Percentiles rank a stretch among this genome's conserved stretches.
phyloP scores from a whole-genome alignment of 2,113 vertebrate species.

The pig (Sus scrofa) region DNA sequence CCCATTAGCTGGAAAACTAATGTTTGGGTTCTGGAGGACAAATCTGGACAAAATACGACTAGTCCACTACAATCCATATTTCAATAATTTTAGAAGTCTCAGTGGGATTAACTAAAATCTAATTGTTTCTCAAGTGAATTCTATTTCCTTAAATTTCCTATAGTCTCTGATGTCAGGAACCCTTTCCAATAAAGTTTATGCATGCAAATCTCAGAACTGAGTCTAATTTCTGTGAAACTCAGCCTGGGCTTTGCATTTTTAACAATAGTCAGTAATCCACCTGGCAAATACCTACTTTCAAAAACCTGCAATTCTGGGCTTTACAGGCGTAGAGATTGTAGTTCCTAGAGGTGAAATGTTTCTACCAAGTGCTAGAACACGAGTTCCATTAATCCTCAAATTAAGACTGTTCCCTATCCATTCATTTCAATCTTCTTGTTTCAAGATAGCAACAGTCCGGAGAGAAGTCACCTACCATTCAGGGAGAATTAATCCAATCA shows the following conservation, averaged over 20 bases:
- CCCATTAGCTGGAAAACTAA: not conserved
- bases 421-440: not conserved
- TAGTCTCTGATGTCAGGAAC: not conserved
- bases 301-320: not conserved
- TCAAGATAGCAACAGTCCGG: not conserved
- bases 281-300: not conserved
- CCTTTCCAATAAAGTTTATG: not conserved
- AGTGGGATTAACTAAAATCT: not conserved
- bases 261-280: not conserved
- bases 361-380: not conserved
- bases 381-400: not conserved
- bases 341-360: not conserved
- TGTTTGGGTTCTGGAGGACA: not conserved
- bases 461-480: not conserved
- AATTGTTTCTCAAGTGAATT: not conserved
- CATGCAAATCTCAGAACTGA: not conserved
- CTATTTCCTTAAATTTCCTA: not conserved
- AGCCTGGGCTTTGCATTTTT: not conserved
- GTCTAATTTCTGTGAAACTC: not conserved
- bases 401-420: not conserved
- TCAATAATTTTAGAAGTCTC: not conserved
- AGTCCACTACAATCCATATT: not conserved
- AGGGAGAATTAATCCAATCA: not conserved
- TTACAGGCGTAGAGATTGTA: not conserved
- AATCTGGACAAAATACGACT: not conserved